Evolutionary conservation across 2,113 vertebrate genomes (phyloP), one percentile per base, ranked within the genome.

Genomic region (Oncorhynchus clarkii): DNA sequence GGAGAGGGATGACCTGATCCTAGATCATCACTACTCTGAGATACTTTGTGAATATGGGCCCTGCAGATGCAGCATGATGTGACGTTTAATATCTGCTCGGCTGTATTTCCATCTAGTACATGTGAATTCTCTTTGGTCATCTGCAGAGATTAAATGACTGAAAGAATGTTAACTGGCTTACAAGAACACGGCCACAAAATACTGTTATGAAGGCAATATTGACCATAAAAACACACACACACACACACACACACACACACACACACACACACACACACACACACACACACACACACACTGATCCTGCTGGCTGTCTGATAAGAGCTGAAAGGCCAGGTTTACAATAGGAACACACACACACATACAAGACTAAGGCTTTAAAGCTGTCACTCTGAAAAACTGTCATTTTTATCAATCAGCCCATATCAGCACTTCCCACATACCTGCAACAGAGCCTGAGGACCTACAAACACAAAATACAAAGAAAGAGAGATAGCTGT

Each of bases 231-330:
- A 2, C 57, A 29, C 27, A 4, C 4, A 29, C 29, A 29, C 29
- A 31, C 29, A 5, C 29, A 60, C 9, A 62, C 22, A 39, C 2
- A 67, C 12, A 72, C 22, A 88, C 89, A 2, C 57, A 29, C 27
- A 4, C 4, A 29, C 29, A 29, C 29, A 31, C 29, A 5, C 29
- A 60, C 9, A 2, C 57, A 29, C 27, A 4, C 4, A 29, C 29
- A 29, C 29, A 31, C 29, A 5, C 29, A 60, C 9, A 62, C 22
- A 39, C 2, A 67, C 12, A 72, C 22, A 88, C 89, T 83, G 86
- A 86, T 85, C 86, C 79, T 89, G 88, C 80, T 70, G 7, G 78
- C 79, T 76, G 49, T 66, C 81, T 76, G 90, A 92, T 90, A 89
- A 89, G 79, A 86, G 74, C 87, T 85, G 80, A 86, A 84, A 83